Base-by-base conservation (phyloP, 1,140 invertebrate species). In the Caerostris darwini region DNA sequence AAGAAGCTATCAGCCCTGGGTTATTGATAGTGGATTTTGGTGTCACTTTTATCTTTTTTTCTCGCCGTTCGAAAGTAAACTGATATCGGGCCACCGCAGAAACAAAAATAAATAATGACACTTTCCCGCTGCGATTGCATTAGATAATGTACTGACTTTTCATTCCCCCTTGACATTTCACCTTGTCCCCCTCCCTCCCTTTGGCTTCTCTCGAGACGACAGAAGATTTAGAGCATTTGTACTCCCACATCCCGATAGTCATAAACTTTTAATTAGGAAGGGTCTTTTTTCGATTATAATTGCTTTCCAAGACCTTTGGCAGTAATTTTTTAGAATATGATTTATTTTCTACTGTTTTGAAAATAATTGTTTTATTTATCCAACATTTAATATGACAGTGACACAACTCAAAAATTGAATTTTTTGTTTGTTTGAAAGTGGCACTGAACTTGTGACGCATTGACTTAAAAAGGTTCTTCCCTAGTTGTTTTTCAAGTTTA, bases 101-200 rank as follows among this genome's bases (percentile, higher is more conserved):
- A 50, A 87, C 85, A 87, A 87, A 87, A 87, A 87, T 87, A 87
- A 87, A 87, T 87, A 87, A 17, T 12, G 85, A 19, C 34, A 61
- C 85, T 61, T 87, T 61, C 58, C 58, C n/a, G 56, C 57, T 59
- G 59, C 34, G 57, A 87, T 87, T 34, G 34, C 57, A 34, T 87
- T 34, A 56, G 81, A 83, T 83, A 83, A 83, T 54, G 19, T 10
- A 34, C 19, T 77, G 19, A 77, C 50, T 77, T 77, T 50, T 50
- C 7, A 10, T 34, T 7, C 54, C 34, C 71, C 19, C 71, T 77
- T 77, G 71, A 77, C 71, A 50, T 77, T 77, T 77, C 71, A 77
- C 71, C 34, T 64, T 10, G 10, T 64, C 61, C n/a, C 61, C 10
- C n/a, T 64, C 61, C 10, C n/a, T 64, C 61, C 61, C 34, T 34